These are phyloP conservation scores for Dendrolimus punctatus DNA, from an alignment of 1,140 invertebrate genomes.

Conservation along the genomic window DNA sequence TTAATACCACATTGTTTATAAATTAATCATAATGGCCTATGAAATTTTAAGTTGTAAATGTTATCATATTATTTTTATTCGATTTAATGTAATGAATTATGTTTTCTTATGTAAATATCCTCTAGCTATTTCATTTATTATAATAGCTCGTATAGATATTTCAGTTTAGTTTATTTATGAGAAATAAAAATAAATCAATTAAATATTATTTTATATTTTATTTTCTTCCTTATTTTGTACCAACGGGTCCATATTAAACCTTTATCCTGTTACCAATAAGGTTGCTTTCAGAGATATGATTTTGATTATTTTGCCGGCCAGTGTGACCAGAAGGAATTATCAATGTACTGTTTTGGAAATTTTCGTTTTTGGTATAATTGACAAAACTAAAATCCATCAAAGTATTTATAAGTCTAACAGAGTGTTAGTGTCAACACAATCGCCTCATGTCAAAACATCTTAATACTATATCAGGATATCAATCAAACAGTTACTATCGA, in stretches of 20 bases:
- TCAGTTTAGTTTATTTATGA: slow-evolving; percentile 64
- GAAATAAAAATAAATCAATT: slow-evolving; percentile 54
- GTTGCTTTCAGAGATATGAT: too few species aligned
- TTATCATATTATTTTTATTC: slow-evolving; percentile 42
- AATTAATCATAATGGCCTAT: slow-evolving; percentile 24
- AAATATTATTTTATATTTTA: slow-evolving; percentile 42
- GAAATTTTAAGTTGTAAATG: slow-evolving; percentile 60
- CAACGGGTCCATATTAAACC: slow-evolving; percentile 39
- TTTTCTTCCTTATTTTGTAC: slow-evolving; percentile 26
- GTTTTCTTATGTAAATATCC: slow-evolving; percentile 62
- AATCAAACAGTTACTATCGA: too few species aligned
- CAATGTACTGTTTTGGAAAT: too few species aligned
- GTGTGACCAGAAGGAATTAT: too few species aligned
- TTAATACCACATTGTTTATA: too few species aligned
- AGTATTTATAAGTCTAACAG: too few species aligned
- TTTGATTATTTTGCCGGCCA: too few species aligned
- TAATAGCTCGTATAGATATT: slow-evolving; percentile 53
- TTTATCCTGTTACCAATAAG: slow-evolving; percentile 8
- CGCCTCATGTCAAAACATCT: too few species aligned
- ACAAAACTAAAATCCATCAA: too few species aligned
- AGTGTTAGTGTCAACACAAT: too few species aligned
- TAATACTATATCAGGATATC: too few species aligned
- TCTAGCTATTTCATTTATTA: slow-evolving; percentile 48
- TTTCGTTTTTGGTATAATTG: too few species aligned
- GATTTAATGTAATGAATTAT: slow-evolving; percentile 28